Evolutionary conservation across 2,797 vertebrate genomes (phyloP).

Genomic region (Phalanger gymnotis): DNA sequence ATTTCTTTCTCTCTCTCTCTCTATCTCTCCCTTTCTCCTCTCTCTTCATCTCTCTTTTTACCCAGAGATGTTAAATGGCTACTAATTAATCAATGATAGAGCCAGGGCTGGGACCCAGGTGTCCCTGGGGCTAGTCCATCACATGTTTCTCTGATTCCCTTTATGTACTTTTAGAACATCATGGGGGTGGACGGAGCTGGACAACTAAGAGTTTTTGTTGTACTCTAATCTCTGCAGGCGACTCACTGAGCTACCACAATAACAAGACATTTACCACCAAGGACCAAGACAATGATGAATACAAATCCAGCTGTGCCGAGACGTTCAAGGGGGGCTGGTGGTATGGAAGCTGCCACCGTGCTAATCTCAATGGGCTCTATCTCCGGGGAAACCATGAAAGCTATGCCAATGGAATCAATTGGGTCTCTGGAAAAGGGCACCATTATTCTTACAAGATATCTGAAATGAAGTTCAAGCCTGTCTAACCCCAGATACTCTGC

Average conservation of each 20-base stretch:
- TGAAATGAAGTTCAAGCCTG: conserved; percentile 74
- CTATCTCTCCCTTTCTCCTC: too few relatives aligned
- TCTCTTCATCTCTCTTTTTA: background rate
- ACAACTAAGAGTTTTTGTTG: background rate
- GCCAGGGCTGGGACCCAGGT: background rate
- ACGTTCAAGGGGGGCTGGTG: conserved; percentile 75
- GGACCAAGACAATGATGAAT: conserved; percentile 71
- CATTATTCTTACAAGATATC: conserved; percentile 71
- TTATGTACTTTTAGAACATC: background rate
- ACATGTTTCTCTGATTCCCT: background rate
- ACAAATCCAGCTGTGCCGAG: conserved; percentile 69
- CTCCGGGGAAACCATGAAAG: conserved; percentile 32
- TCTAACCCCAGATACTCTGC: conserved; percentile 2
- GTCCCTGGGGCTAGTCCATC: background rate
- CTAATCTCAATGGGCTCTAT: conserved; percentile 77
- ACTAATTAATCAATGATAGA: background rate
- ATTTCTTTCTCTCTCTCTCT: background rate
- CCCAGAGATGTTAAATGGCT: background rate
- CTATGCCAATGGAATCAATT: conserved; percentile 76
- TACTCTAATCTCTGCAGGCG: conserved; percentile 64
- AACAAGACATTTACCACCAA: conserved; percentile 71
- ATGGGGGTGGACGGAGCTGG: background rate
- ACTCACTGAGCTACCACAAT: conserved; percentile 70
- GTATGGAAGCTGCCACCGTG: conserved; percentile 74
- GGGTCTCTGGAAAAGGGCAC: conserved; percentile 68